A percentile compares a stretch with the other conserved stretches of the same genome.
Conservation (phyloP, 1,140 invertebrate species). For the Lycorma delicatula region DNA sequence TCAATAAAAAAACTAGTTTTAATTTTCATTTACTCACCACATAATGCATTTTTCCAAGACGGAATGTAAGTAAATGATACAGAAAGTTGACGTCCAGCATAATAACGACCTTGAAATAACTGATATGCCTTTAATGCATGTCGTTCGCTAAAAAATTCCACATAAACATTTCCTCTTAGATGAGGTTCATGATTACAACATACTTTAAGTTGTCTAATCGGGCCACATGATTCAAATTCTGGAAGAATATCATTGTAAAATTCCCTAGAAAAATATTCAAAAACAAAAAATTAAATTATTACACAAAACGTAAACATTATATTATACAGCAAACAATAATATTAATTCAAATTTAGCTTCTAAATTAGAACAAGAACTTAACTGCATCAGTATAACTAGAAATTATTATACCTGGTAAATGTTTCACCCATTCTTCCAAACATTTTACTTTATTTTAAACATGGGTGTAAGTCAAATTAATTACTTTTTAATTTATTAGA, state of each 20-base stretch:
- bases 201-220: slow-evolving; percentile 69
- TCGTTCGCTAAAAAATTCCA: slow-evolving; percentile 64
- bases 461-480: too few relatives aligned
- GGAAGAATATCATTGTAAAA: slow-evolving; percentile 81
- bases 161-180: slow-evolving; percentile 82
- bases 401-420: too few relatives aligned
- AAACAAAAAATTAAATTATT: too few relatives aligned
- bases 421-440: too few relatives aligned
- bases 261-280: slow-evolving; percentile 50
- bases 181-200: slow-evolving; percentile 81
- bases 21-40: slow-evolving; percentile 51
- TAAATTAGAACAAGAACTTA: too few relatives aligned
- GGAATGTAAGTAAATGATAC: slow-evolving; percentile 70
- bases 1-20: not conserved
- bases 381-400: too few relatives aligned
- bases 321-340: too few relatives aligned
- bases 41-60: slow-evolving; percentile 81
- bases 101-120: slow-evolving; percentile 78
- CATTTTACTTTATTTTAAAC: too few relatives aligned
- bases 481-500: too few relatives aligned
- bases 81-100: slow-evolving; percentile 73
- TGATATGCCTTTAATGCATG: slow-evolving; percentile 64
- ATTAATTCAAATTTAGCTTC: too few relatives aligned
- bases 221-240: slow-evolving; percentile 73
- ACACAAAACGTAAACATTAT: too few relatives aligned